These are phyloP conservation scores for Drosophila lacertosa DNA, from an alignment of 1,140 invertebrate genomes.

Conservation along the genomic window DNA sequence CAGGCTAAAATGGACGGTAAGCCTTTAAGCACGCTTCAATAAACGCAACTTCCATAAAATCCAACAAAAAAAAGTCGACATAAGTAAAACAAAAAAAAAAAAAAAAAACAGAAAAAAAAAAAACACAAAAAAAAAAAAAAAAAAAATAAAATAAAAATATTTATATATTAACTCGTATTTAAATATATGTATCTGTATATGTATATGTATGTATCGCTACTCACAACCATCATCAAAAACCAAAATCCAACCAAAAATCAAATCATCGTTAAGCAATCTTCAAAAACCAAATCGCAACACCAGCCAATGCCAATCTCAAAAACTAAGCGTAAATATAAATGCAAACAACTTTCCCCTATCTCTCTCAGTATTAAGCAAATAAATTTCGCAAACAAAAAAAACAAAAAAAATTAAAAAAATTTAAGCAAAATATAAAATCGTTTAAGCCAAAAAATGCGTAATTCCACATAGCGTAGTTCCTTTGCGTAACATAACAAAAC, in stretches of 20 bases:
- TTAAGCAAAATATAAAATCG: conserved; percentile 32
- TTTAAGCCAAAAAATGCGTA: conserved; percentile 39
- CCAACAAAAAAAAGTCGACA: conserved; percentile 54
- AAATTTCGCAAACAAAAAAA: conserved; percentile 34
- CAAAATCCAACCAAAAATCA: conserved; percentile 59
- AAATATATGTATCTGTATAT: conserved; percentile 81
- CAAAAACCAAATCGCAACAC: conserved; percentile 58
- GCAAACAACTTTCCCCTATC: conserved; percentile 62
- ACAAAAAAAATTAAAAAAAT: conserved; percentile 17
- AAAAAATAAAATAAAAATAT: conserved; percentile 73
- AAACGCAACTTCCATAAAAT: conserved; percentile 79
- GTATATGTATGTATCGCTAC: conserved; percentile 82
- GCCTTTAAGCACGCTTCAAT: conserved; percentile 83
- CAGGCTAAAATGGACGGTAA: conserved; percentile 84
- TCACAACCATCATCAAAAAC: conserved; percentile 77
- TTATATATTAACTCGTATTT: conserved; percentile 81
- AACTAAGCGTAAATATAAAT: conserved; percentile 72
- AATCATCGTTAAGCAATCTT: conserved; percentile 77
- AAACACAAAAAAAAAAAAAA: conserved; percentile 29
- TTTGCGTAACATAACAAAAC: conserved; percentile 79
- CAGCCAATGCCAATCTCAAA: conserved; percentile 72
- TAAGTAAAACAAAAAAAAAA: conserved; percentile 39
- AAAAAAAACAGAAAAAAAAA: conserved; percentile 28
- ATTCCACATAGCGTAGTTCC: conserved; percentile 67
- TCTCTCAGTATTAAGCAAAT: conserved; percentile 60